Evolutionary conservation across 2,113 vertebrate genomes (phyloP).

Genomic region (Urocolius indicus): DNA sequence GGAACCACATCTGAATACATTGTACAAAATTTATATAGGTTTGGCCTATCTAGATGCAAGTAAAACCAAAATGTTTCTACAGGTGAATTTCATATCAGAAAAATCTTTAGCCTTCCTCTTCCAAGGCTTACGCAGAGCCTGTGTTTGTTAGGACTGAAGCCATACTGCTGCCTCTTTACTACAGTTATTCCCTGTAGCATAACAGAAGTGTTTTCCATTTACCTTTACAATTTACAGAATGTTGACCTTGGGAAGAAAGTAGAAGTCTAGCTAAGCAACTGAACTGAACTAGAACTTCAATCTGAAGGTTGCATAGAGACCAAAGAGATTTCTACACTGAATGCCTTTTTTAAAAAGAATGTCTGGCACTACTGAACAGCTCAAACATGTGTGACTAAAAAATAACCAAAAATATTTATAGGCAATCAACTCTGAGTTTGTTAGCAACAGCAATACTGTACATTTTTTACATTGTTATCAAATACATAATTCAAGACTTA

Average conservation of each 20-base stretch:
- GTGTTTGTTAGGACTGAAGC: not conserved
- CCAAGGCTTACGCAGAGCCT: not conserved
- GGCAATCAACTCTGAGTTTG: conserved; percentile 74
- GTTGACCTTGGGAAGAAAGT: not conserved
- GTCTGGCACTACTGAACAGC: conserved; percentile 64
- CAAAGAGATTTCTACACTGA: conserved; percentile 58
- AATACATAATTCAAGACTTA: conserved; percentile 78
- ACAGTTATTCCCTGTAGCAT: not conserved
- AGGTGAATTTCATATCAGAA: not conserved
- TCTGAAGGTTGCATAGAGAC: conserved; percentile 76
- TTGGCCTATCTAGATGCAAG: not conserved
- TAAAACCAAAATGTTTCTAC: not conserved
- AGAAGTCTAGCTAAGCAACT: conserved; percentile 20
- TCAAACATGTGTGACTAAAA: conserved; percentile 72
- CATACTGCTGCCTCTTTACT: not conserved
- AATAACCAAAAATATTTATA: conserved; percentile 77
- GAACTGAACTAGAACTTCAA: not conserved
- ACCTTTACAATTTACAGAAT: not conserved
- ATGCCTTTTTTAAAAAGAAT: conserved; percentile 50
- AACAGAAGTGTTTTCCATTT: not conserved
- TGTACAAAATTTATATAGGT: not conserved
- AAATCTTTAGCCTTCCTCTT: not conserved
- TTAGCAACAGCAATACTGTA: conserved; percentile 81
- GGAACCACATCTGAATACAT: not conserved
- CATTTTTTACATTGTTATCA: conserved; percentile 82